Evolutionary conservation across 37 sponge, comb jelly and placozoan genomes (phyloP), one percentile per base, ranked within the genome.

Genomic region (Haliclona indistincta): DNA sequence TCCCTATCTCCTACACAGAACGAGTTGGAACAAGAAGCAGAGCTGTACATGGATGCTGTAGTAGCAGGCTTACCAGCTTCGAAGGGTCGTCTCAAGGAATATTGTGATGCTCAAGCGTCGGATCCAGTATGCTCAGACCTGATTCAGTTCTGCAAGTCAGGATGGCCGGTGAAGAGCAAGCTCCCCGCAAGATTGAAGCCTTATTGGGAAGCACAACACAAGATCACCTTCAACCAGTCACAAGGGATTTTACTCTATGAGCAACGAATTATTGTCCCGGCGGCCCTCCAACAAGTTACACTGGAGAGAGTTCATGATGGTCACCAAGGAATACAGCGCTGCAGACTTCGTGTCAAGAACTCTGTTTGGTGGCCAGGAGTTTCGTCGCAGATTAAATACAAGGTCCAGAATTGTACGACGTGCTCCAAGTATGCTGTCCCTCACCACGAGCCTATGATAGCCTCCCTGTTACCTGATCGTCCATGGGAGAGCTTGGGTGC

Each of bases 291-390:
- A 33, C 38, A 36, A 38, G 76, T 61, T 11, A 75, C 43, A 25
- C 63, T 61, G 3, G 32, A 25, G 22, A 86, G 74, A 62, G 68
- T 86, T 7, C 79, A 85, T 43, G 29, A 20, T 43, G 84, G 84
- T 13, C 76, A 83, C 44, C 84, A 83, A 35, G 84, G 84, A 6
- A 75, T 75, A 2, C 62, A 75, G 68, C 36, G 76, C 30, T 83
- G 71, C 38, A 34, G 70, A 34, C 76, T 66, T 28, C 19, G 62
- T 43, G 67, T 68, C 22, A 61, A 20, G 2, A n/a, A 61, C 40
- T 41, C 85, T 51, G 78, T 84, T n/a, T 84, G 77, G 78, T 84
- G 85, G 85, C 85, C 76, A 61, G 72, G 78, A 15, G 30, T 84
- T 11, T 68, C 71, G 22, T 20, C 38, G 1, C 26, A 76, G 38